These are phyloP conservation scores for Bradysia coprophila DNA, from an alignment of 1,140 invertebrate genomes.

Conservation along the genomic window DNA sequence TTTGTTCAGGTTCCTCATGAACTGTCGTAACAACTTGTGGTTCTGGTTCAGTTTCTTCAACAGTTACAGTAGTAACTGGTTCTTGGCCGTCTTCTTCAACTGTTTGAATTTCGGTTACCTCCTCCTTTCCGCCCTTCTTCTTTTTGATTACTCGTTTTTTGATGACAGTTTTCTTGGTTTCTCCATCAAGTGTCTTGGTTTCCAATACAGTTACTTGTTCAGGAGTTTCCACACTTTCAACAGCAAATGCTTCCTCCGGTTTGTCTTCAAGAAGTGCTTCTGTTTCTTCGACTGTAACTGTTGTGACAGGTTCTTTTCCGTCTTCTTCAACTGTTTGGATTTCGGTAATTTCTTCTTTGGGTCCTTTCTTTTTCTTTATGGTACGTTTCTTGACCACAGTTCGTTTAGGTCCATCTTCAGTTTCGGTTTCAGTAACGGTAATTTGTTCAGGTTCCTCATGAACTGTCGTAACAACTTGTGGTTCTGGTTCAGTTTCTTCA, in stretches of 20 bases:
- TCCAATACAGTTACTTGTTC: conserved; percentile 13
- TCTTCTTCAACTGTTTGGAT: conserved; percentile 15
- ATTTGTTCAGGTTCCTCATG: too few relatives aligned
- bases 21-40: too few relatives aligned
- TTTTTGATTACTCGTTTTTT: conserved; percentile 22
- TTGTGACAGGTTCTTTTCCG: conserved; percentile 9
- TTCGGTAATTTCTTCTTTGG: conserved; percentile 18
- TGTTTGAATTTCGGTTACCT: conserved; percentile 23
- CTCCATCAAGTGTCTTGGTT: conserved; percentile 7
- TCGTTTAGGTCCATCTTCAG: too few relatives aligned
- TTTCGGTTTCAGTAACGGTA: too few relatives aligned
- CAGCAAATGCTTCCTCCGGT: conserved; percentile 4
- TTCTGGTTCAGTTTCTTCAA: conserved; percentile 7
- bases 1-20: too few relatives aligned
- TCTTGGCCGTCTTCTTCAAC: conserved; percentile 21
- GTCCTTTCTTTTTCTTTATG: conserved; percentile 15
- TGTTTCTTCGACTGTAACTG: conserved; percentile 12
- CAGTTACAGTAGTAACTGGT: conserved; percentile 7
- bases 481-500: too few relatives aligned
- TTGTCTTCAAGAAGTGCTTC: conserved; percentile 8
- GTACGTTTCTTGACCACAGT: conserved; percentile 9
- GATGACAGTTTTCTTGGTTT: conserved; percentile 8
- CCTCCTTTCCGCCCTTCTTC: conserved; percentile 7
- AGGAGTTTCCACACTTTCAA: conserved; percentile 21
- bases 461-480: too few relatives aligned